Conservation (phyloP, 2,888 invertebrate species). For the Hyppa rectilinea region DNA sequence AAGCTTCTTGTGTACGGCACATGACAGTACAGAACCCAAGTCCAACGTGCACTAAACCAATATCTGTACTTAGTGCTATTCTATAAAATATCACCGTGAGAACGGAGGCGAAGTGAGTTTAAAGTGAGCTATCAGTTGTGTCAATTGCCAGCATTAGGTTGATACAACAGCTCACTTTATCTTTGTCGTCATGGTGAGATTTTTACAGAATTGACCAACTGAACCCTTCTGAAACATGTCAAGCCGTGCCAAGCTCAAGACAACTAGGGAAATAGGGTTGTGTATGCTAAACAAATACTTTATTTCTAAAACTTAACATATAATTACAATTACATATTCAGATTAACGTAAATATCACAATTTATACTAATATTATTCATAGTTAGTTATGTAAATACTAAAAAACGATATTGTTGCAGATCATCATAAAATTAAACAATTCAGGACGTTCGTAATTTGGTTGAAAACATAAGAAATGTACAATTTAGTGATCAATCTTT, state of each 20-base stretch:
- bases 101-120: no score
- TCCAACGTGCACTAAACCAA: not conserved
- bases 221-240: not conserved
- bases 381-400: constrained; percentile 44
- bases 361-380: constrained; percentile 62
- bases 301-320: constrained; percentile 82
- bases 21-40: not conserved
- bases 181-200: no score
- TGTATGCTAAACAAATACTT: constrained; percentile 67
- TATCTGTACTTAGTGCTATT: no score
- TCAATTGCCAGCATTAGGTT: no score
- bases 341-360: constrained; percentile 70
- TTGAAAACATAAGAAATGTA: constrained; percentile 62
- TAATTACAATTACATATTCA: constrained; percentile 70
- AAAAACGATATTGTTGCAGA: constrained; percentile 61
- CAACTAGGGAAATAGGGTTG: not conserved
- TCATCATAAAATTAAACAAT: constrained; percentile 66
- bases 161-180: no score
- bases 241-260: not conserved
- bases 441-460: constrained; percentile 64
- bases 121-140: no score
- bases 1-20: not conserved
- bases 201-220: no score
- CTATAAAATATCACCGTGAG: no score
- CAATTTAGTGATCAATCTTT: constrained; percentile 41